Percentiles rank a stretch among this genome's conserved stretches.
Conservation (phyloP, 2,888 invertebrate species). For the Eupithecia vulgata region DNA sequence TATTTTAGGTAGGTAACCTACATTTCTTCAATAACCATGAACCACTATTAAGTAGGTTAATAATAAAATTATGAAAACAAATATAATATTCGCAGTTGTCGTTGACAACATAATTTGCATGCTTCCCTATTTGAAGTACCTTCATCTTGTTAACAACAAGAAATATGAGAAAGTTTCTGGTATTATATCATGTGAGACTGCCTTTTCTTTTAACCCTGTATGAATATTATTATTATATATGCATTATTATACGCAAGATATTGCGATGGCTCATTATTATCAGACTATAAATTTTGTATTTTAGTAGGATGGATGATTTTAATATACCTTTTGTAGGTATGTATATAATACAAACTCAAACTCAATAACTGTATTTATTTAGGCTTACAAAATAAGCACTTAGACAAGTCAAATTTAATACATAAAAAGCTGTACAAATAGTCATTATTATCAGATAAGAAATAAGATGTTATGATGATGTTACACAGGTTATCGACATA, state of each 20-base stretch:
- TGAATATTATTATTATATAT: no score
- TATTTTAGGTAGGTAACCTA: no score
- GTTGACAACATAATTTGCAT: background rate
- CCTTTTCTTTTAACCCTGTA: background rate
- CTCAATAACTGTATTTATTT: no score
- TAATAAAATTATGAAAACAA: background rate
- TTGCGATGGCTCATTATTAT: constrained; percentile 3
- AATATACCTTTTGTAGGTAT: no score
- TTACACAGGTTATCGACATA: no score
- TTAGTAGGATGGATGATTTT: background rate
- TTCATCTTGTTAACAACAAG: background rate
- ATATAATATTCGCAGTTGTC: background rate
- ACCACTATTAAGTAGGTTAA: background rate
- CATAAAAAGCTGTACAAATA: no score
- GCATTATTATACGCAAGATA: constrained; percentile 3
- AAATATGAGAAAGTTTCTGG: constrained; percentile 2
- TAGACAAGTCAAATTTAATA: no score
- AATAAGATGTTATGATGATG: no score
- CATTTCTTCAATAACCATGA: background rate
- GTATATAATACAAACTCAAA: no score
- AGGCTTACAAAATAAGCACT: no score
- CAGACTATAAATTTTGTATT: background rate
- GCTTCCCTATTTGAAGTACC: background rate
- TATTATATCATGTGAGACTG: background rate
- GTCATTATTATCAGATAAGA: no score